Percentiles rank a stretch among this genome's conserved stretches.
Evolutionary conservation across 2,797 vertebrate genomes (phyloP).

Genomic region (Phrynocephalus guinanensis): DNA sequence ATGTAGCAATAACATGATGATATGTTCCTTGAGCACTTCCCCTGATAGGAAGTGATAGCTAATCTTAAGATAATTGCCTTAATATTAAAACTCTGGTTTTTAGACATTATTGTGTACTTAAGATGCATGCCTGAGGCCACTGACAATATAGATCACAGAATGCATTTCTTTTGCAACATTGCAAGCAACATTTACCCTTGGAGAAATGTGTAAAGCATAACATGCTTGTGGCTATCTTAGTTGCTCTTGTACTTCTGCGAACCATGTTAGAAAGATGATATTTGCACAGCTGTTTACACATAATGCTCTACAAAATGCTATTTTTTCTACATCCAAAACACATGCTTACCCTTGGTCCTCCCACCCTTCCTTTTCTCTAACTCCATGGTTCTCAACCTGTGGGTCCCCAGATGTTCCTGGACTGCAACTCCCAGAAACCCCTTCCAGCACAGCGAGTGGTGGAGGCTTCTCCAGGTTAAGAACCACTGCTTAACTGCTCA

Average conservation of each 20-base stretch:
- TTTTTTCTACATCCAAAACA: not conserved
- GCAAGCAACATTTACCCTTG: not conserved
- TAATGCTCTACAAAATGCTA: not conserved
- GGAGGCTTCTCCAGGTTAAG: no score
- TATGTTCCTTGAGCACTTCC: conserved; percentile 22
- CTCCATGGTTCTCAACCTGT: no score
- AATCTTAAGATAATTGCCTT: conserved; percentile 38
- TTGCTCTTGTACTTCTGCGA: not conserved
- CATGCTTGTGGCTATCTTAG: not conserved
- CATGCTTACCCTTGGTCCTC: not conserved
- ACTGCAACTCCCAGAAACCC: no score
- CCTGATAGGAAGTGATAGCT: conserved; percentile 1
- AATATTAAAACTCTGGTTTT: conserved; percentile 27
- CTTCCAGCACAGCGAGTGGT: no score
- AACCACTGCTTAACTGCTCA: not conserved
- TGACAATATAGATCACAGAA: not conserved
- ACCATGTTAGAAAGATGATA: not conserved
- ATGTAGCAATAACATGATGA: not conserved
- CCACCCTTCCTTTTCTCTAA: not conserved
- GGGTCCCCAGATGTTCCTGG: no score
- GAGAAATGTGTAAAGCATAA: not conserved
- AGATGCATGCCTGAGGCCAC: not conserved
- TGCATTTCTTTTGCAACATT: not conserved
- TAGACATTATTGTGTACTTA: not conserved
- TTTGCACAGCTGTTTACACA: not conserved